Percentiles rank a stretch among this genome's conserved stretches.
Evolutionary conservation across 2,113 vertebrate species (phyloP).

Genomic region (Amblyopsis rosae): DNA sequence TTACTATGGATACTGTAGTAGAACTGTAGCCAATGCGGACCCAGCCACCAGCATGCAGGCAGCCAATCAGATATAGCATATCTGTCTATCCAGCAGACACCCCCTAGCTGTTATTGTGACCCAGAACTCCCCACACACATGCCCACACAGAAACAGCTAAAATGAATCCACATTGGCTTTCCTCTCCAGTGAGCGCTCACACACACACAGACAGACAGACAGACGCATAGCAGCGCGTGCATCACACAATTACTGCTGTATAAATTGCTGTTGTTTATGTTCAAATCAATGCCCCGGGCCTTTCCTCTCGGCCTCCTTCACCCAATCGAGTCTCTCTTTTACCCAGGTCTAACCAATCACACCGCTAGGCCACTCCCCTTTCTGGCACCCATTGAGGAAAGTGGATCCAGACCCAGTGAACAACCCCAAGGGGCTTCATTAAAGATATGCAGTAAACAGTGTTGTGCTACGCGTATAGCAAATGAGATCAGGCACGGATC

Average conservation of each 20-base stretch:
- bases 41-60: conserved; percentile 5
- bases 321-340: conserved; percentile 42
- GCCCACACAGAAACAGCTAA: conserved; percentile 11
- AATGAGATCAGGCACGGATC: neutral
- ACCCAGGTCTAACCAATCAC: conserved; percentile 43
- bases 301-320: conserved; percentile 44
- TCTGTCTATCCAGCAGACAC: conserved; percentile 52
- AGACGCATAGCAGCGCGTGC: neutral
- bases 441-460: neutral
- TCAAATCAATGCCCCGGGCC: conserved; percentile 28
- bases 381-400: conserved; percentile 44
- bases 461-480: conserved; percentile 2
- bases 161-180: conserved; percentile 41
- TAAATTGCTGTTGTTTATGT: conserved; percentile 52
- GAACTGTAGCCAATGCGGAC: conserved; percentile 51
- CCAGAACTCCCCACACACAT: conserved; percentile 52
- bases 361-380: conserved; percentile 8
- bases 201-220: conserved; percentile 1
- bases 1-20: conserved; percentile 68
- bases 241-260: too few relatives aligned
- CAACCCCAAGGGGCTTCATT: neutral
- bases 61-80: conserved; percentile 57
- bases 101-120: conserved; percentile 72
- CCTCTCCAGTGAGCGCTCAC: neutral
- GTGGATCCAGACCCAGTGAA: conserved; percentile 50